Evolutionary conservation across 2,113 vertebrate species (phyloP).

Genomic region (Pseudopodoces humilis): DNA sequence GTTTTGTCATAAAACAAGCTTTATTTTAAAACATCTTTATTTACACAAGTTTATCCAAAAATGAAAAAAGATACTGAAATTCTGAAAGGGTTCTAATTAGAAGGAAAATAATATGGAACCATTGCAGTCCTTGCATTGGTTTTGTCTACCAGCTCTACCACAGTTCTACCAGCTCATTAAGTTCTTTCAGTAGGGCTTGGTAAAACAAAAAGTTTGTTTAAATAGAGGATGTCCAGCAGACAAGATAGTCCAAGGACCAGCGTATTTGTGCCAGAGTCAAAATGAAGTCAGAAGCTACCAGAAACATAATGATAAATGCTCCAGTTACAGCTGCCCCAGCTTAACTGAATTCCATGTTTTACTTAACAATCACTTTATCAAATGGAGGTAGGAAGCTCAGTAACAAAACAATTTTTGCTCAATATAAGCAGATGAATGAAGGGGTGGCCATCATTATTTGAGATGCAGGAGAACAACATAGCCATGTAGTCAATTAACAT

Average conservation of each 20-base stretch:
- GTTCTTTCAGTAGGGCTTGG: background rate
- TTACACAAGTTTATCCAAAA: background rate
- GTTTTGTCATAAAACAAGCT: background rate
- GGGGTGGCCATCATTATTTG: no score
- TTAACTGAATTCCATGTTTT: background rate
- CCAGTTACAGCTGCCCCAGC: background rate
- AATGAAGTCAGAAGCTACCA: background rate
- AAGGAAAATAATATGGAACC: background rate
- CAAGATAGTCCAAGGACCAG: background rate
- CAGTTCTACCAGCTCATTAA: background rate
- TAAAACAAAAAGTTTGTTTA: background rate
- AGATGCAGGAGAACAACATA: background rate
- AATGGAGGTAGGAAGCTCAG: accelerated
- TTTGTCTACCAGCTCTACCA: background rate
- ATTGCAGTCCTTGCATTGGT: background rate
- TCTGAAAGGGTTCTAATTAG: background rate
- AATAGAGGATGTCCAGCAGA: background rate
- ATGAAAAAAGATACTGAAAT: background rate
- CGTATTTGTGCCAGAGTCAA: background rate
- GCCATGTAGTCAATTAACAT: background rate
- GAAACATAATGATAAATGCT: background rate
- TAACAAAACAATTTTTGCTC: background rate
- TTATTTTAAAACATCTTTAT: background rate
- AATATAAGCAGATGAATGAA: background rate
- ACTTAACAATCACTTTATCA: background rate